These are phyloP conservation scores for Mus spretus DNA, from an alignment of 2,797 vertebrate species.

Conservation along the genomic window DNA sequence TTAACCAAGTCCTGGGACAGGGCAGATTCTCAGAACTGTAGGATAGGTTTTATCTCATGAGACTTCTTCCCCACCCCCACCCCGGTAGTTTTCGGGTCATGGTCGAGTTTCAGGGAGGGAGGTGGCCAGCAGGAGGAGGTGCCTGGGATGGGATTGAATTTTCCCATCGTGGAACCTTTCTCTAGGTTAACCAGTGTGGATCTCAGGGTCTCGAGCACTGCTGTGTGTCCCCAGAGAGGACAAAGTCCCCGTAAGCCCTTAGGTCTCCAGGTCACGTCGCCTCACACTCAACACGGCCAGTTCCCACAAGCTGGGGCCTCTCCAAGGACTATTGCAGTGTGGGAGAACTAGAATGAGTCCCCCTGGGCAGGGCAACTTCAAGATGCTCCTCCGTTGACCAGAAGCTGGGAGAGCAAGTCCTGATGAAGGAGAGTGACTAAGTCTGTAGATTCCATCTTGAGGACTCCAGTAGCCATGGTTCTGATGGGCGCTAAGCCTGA, in stretches of 20 bases:
- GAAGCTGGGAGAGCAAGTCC: not conserved
- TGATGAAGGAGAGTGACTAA: fast-evolving
- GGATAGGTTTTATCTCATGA: not conserved
- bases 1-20: fast-evolving
- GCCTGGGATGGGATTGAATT: not conserved
- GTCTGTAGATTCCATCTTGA: fast-evolving
- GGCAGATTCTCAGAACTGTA: not conserved
- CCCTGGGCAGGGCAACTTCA: not conserved
- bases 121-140: not conserved
- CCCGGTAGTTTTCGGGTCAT: not conserved
- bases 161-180: conserved; percentile 54
- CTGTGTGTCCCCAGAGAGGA: conserved; percentile 58
- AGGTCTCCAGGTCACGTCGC: conserved; percentile 57
- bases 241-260: conserved; percentile 66
- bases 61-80: not conserved
- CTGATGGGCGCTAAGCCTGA: not conserved
- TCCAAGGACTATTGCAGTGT: conserved; percentile 45
- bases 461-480: not conserved
- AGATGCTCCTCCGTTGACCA: not conserved
- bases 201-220: not conserved
- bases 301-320: conserved; percentile 68
- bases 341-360: not conserved
- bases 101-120: not conserved
- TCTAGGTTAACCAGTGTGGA: not conserved
- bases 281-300: conserved; percentile 64